phyloP scores from a whole-genome alignment of 2,888 invertebrate species.

The Mesopsocus fuscifrons region DNA sequence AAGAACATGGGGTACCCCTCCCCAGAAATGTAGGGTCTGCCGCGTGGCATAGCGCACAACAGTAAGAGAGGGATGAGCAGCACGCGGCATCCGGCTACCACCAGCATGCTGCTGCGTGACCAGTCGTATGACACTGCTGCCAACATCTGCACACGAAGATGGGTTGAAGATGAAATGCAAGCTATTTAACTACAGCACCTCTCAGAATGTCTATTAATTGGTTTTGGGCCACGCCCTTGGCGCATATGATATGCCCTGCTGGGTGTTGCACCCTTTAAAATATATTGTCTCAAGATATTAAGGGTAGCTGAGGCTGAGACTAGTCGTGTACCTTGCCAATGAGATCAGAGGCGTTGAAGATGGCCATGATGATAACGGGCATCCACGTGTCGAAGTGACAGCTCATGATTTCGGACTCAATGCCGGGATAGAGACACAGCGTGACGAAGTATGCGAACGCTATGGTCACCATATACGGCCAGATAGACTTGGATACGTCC shows the following conservation, averaged over 20 bases:
- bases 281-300: too few species aligned
- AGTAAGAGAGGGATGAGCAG: constrained; percentile 63
- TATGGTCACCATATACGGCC: constrained; percentile 81
- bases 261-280: too few species aligned
- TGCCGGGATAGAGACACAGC: constrained; percentile 74
- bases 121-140: constrained; percentile 67
- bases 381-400: constrained; percentile 74
- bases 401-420: constrained; percentile 71
- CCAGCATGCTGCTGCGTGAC: constrained; percentile 58
- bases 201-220: too few species aligned
- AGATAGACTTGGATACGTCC: constrained; percentile 66
- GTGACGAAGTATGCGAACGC: constrained; percentile 79
- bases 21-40: constrained; percentile 44
- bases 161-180: too few species aligned
- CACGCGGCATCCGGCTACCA: constrained; percentile 51
- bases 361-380: constrained; percentile 78
- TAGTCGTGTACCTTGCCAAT: constrained; percentile 56
- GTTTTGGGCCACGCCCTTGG: too few species aligned
- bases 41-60: constrained; percentile 61
- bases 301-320: too few species aligned
- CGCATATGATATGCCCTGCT: too few species aligned
- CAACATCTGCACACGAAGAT: constrained; percentile 39
- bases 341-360: constrained; percentile 73
- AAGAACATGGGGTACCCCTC: constrained; percentile 47
- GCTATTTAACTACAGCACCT: too few species aligned